These are phyloP conservation scores for Periophthalmus magnuspinnatus DNA, from an alignment of 2,797 vertebrate species.

Conservation along the genomic window DNA sequence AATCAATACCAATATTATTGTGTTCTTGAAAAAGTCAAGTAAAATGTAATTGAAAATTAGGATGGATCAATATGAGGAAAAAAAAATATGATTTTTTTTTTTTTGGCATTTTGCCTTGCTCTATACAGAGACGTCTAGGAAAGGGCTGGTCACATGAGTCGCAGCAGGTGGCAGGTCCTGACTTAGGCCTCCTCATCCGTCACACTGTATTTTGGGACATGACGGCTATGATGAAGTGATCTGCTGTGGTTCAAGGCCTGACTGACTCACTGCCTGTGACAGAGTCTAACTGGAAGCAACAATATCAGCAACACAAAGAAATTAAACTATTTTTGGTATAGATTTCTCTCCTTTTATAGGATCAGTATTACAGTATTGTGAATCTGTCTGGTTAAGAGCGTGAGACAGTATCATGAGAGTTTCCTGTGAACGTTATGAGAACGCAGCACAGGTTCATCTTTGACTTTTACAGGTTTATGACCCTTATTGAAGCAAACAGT, in stretches of 20 bases:
- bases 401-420: too few species aligned
- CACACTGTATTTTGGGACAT: constrained; percentile 74
- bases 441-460: background rate
- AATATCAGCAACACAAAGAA: background rate
- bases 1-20: too few species aligned
- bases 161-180: constrained; percentile 60
- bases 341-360: too few species aligned
- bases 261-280: constrained; percentile 22
- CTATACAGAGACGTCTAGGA: background rate
- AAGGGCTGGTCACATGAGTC: constrained; percentile 21
- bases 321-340: background rate
- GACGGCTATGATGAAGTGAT: constrained; percentile 52
- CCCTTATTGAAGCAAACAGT: constrained; percentile 26
- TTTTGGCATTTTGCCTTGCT: too few species aligned
- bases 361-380: too few species aligned
- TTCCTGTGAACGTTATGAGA: too few species aligned
- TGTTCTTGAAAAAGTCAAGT: too few species aligned
- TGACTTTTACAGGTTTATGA: constrained; percentile 38
- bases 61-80: too few species aligned
- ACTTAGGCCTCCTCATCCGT: constrained; percentile 64
- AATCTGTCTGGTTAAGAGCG: too few species aligned
- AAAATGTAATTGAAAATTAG: too few species aligned
- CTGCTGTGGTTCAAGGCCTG: constrained; percentile 35
- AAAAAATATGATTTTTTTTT: too few species aligned
- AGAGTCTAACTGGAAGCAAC: background rate